Evolutionary conservation across 2,888 invertebrate species (phyloP), one percentile per base, ranked within the genome.

Genomic region (Heliconius erato): DNA sequence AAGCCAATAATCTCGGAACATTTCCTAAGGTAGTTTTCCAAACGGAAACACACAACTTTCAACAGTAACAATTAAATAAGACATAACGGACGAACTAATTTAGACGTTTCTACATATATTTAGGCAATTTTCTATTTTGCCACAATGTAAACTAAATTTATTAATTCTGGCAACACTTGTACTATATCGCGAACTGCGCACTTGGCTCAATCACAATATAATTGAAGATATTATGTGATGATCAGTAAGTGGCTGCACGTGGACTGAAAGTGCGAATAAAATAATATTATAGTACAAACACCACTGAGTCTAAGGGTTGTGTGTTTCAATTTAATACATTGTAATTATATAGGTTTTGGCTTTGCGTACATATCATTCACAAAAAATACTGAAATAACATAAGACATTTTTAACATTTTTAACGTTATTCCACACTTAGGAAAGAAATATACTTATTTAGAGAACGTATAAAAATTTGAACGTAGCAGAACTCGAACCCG

Each of bases 191-290:
- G 40, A 83, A 82, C 82, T 86, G 84, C 87, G 87, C 86, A 86
- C 77, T 87, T 87, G 86, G 85, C 84, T 84, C 83, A 84, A 83
- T 86, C 81, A 85, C 68, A 79, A 65, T 77, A 54, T 84, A 83
- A 85, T 85, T 86, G 81, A 81, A 80, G 63, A 23, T 76, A 78
- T 83, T 79, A 81, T 76, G 79, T 79, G 76, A 80, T 74, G 81
- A 83, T 79, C 84, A 77, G 79, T 84, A 78, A 82, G 14, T 76
- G 81, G 65, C 74, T 79, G 63, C 84, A 82, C 85, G 83, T 85
- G 80, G 40, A 77, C n/a, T 69, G 14, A 32, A 67, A 65, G 67
- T 44, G 54, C 23, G 28, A 65, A 32, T 79, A 77, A 68, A 67
- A 81, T n/a, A 23, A 63, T 28, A 65, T 49, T 23, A 32, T 63